phyloP scores from a whole-genome alignment of 2,797 vertebrate species.

The Characodon lateralis region DNA sequence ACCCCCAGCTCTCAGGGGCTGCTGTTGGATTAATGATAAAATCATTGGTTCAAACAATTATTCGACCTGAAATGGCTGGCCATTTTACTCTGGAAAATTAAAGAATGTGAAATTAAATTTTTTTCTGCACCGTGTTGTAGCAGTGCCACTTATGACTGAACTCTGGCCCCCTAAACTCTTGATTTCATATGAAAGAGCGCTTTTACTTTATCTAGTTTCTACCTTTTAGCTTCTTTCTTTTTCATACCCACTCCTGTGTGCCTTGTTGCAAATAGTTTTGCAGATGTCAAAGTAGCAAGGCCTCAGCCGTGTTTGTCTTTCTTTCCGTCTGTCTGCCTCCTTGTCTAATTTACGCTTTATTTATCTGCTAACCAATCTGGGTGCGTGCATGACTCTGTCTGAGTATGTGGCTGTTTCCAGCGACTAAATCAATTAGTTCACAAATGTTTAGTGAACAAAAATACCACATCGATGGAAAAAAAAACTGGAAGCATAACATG shows the following conservation, averaged over 20 bases:
- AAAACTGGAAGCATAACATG: background rate
- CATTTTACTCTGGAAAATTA: slow-evolving; percentile 97
- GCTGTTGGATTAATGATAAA: slow-evolving; percentile 98
- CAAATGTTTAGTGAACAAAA: slow-evolving; percentile 5
- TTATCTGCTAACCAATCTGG: slow-evolving; percentile 22
- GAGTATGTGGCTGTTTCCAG: background rate
- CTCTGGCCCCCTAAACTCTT: slow-evolving; percentile 86
- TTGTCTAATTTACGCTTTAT: slow-evolving; percentile 42
- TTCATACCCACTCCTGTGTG: slow-evolving; percentile 31
- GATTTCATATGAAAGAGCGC: slow-evolving; percentile 81
- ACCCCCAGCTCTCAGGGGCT: slow-evolving; percentile 96
- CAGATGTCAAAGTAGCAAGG: slow-evolving; percentile 70
- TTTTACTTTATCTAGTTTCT: slow-evolving; percentile 77
- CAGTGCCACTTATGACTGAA: slow-evolving; percentile 92
- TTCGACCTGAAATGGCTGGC: slow-evolving; percentile 98
- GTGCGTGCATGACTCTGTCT: slow-evolving; percentile 16
- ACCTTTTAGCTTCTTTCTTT: slow-evolving; percentile 53
- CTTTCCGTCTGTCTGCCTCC: slow-evolving; percentile 34
- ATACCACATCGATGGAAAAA: background rate
- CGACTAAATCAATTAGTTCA: slow-evolving; percentile 2
- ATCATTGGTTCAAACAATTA: slow-evolving; percentile 99
- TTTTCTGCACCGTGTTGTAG: slow-evolving; percentile 81
- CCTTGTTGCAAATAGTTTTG: slow-evolving; percentile 65
- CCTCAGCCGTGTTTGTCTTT: slow-evolving; percentile 56
- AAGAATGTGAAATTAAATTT: slow-evolving; percentile 96